These are phyloP conservation scores for Brachyhypopomus gauderio DNA, from an alignment of 2,113 vertebrate genomes.

Conservation along the genomic window DNA sequence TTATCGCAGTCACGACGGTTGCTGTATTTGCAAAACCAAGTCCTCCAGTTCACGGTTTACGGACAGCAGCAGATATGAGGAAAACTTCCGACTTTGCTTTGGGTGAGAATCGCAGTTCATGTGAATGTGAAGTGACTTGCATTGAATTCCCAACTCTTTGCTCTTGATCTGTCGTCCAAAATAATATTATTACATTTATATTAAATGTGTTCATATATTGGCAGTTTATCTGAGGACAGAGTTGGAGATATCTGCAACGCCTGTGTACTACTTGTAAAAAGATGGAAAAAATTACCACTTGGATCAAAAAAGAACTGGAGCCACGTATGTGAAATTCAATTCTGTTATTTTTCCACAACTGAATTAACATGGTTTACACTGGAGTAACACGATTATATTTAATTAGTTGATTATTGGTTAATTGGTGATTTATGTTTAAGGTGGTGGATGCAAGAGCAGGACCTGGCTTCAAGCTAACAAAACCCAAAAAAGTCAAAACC, in stretches of 20 bases:
- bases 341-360: background rate
- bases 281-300: conserved; percentile 80
- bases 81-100: conserved; percentile 80
- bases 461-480: conserved; percentile 80
- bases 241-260: conserved; percentile 83
- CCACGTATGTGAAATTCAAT: conserved; percentile 69
- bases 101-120: conserved; percentile 66
- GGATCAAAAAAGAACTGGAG: conserved; percentile 84
- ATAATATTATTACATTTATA: no score
- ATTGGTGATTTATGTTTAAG: conserved; percentile 53
- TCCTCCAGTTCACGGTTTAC: conserved; percentile 83
- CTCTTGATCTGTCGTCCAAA: no score
- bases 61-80: conserved; percentile 81
- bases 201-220: background rate
- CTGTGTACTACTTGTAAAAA: conserved; percentile 79
- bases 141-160: no score
- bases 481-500: conserved; percentile 80
- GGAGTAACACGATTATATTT: no score
- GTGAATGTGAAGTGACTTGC: no score
- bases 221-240: conserved; percentile 75
- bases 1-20: conserved; percentile 81
- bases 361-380: background rate
- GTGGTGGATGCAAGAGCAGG: conserved; percentile 83
- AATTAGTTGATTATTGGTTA: background rate
- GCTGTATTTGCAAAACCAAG: conserved; percentile 84